These are phyloP conservation scores for Rhynchopsitta pachyrhyncha DNA, from an alignment of 2,113 vertebrate genomes.

Conservation along the genomic window DNA sequence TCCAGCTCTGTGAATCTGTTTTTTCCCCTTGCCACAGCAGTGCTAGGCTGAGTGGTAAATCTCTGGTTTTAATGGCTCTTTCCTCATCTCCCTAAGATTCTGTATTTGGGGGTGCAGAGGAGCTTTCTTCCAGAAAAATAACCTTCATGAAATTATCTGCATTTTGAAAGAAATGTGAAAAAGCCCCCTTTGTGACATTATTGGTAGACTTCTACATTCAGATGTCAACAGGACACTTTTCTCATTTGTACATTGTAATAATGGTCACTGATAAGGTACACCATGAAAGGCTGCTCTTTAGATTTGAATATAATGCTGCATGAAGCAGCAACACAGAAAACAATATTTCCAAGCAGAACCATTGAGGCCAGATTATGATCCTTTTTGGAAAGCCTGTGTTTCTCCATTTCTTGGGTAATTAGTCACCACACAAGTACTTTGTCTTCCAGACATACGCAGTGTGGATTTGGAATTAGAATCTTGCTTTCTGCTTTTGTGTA, in stretches of 20 bases:
- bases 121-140: background rate
- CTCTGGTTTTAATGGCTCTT: background rate
- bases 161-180: background rate
- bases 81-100: background rate
- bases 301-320: background rate
- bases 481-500: background rate
- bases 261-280: background rate
- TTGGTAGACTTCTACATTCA: background rate
- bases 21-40: background rate
- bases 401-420: background rate
- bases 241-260: background rate
- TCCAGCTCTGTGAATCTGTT: background rate
- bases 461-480: background rate
- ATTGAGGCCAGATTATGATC: background rate
- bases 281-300: background rate
- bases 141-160: background rate
- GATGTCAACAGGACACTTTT: background rate
- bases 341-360: background rate
- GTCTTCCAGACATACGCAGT: background rate
- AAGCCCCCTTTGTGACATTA: background rate
- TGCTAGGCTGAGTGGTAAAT: background rate
- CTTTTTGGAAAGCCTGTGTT: background rate
- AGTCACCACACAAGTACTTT: background rate
- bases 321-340: background rate
- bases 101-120: background rate